Conservation (phyloP, 2,797 vertebrate genomes). For the Catostomus latipinnis region DNA sequence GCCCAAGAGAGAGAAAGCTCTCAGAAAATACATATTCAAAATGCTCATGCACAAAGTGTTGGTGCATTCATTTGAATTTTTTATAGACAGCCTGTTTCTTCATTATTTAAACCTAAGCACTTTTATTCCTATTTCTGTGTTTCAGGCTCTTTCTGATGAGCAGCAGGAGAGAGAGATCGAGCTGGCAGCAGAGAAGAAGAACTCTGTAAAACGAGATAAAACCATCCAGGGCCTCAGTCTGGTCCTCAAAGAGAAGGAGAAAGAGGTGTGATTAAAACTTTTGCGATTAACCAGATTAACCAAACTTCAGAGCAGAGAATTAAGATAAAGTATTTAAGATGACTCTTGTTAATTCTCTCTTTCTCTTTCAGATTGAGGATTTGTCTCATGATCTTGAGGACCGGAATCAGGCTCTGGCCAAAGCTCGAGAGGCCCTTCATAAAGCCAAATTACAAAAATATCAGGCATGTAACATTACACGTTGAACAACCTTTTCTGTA, state of each 20-base stretch:
- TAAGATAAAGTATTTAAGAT: background rate
- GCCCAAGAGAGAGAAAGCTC: too few relatives aligned
- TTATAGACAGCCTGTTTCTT: too few relatives aligned
- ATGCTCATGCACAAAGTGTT: too few relatives aligned
- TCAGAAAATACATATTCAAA: too few relatives aligned
- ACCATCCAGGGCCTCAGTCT: constrained; percentile 94
- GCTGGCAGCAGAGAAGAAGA: constrained; percentile 88
- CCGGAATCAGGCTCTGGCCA: constrained; percentile 81
- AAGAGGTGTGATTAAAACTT: constrained; percentile 79
- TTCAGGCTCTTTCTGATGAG: constrained; percentile 82
- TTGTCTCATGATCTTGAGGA: constrained; percentile 87
- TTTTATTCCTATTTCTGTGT: background rate
- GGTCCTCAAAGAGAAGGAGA: constrained; percentile 91
- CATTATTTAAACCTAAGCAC: too few relatives aligned
- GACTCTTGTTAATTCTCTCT: background rate
- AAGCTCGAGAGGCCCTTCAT: constrained; percentile 84
- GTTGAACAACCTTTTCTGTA: background rate
- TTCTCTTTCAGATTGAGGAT: constrained; percentile 82
- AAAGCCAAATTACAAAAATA: constrained; percentile 86
- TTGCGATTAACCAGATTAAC: too few relatives aligned
- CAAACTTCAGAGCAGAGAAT: too few relatives aligned
- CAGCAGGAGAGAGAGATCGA: constrained; percentile 86
- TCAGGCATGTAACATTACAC: constrained; percentile 74
- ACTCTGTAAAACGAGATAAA: constrained; percentile 94
- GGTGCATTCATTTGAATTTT: too few relatives aligned